Conservation (phyloP, 2,888 invertebrate genomes). For the Cephus pulcher region DNA sequence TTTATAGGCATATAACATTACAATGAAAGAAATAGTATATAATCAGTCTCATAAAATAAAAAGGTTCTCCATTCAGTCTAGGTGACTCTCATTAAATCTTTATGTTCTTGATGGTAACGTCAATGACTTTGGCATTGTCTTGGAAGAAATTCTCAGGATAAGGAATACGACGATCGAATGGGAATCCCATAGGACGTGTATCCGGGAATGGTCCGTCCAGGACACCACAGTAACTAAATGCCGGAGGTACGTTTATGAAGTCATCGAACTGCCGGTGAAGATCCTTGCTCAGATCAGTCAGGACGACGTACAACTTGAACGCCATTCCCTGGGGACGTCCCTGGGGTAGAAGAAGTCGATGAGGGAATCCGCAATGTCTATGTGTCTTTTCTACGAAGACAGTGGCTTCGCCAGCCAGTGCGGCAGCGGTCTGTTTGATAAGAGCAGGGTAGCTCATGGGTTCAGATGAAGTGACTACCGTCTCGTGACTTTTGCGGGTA, state of each 20-base stretch:
- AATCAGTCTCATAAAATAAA: background rate
- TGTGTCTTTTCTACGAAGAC: constrained; percentile 67
- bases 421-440: constrained; percentile 65
- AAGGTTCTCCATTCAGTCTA: background rate
- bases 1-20: background rate
- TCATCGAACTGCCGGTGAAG: background rate
- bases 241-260: background rate
- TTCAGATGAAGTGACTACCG: constrained; percentile 44
- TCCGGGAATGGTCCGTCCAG: constrained; percentile 72
- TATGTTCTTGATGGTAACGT: constrained; percentile 68
- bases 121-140: constrained; percentile 74
- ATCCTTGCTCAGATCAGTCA: constrained; percentile 52
- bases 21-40: background rate
- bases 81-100: background rate
- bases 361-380: constrained; percentile 70
- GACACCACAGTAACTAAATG: constrained; percentile 66
- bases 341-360: constrained; percentile 72
- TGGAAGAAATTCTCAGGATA: constrained; percentile 70
- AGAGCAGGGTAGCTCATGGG: constrained; percentile 39
- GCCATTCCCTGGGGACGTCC: constrained; percentile 72
- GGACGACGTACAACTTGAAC: constrained; percentile 71
- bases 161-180: constrained; percentile 76
- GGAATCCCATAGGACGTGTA: constrained; percentile 76
- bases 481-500: constrained; percentile 36
- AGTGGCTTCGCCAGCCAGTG: constrained; percentile 66